These are phyloP conservation scores for Eutolmus rufibarbis DNA, from an alignment of 2,888 invertebrate genomes.

Conservation along the genomic window DNA sequence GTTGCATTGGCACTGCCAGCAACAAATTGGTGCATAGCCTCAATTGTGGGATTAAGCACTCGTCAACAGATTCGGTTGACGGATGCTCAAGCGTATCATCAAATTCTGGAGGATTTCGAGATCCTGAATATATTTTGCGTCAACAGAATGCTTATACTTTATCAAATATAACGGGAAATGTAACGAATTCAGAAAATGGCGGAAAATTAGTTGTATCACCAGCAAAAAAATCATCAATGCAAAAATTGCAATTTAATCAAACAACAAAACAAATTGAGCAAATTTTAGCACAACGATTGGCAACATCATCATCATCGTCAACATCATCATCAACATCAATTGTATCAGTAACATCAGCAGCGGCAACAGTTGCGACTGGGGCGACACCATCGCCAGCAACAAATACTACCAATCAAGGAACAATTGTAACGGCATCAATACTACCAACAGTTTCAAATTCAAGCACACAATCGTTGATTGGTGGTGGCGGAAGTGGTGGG, in stretches of 20 bases:
- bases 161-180: neutral
- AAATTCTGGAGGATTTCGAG: slow-evolving; percentile 64
- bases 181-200: neutral
- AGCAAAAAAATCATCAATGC: neutral
- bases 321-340: slow-evolving; percentile 2
- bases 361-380: neutral
- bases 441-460: neutral
- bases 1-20: slow-evolving; percentile 1
- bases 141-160: neutral
- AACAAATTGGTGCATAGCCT: slow-evolving; percentile 44
- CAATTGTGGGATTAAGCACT: slow-evolving; percentile 40
- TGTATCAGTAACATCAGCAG: neutral
- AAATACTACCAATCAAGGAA: neutral
- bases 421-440: neutral
- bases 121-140: slow-evolving; percentile 47
- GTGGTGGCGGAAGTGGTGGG: neutral
- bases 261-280: slow-evolving; percentile 63
- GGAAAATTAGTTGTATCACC: neutral
- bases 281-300: slow-evolving; percentile 59
- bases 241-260: slow-evolving; percentile 58
- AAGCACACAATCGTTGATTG: neutral
- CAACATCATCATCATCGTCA: neutral
- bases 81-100: slow-evolving; percentile 54
- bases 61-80: slow-evolving; percentile 35
- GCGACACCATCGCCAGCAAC: neutral